Percentiles rank a stretch among this genome's conserved stretches.
Evolutionary conservation across 2,113 vertebrate species (phyloP).

Genomic region (Cryptotis parvus): DNA sequence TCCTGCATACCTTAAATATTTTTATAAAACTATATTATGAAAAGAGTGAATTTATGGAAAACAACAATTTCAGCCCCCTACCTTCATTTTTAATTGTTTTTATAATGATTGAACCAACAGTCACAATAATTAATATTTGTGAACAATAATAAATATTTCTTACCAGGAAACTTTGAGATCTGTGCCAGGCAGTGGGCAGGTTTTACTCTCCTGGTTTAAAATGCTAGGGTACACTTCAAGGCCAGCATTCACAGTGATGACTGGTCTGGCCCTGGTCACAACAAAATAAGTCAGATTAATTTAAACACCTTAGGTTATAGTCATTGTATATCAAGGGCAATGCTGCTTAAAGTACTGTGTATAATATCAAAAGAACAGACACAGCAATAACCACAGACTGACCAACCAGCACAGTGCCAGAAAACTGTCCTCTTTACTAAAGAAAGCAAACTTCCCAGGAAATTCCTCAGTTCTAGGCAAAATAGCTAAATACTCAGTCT

Average conservation of each 20-base stretch:
- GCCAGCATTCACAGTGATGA: slow-evolving; percentile 94
- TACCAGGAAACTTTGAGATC: slow-evolving; percentile 93
- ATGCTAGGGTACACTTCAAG: slow-evolving; percentile 95
- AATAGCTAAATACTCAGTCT: background rate
- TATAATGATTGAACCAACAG: background rate
- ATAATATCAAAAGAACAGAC: background rate
- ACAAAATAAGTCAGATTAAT: background rate
- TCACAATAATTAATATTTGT: background rate
- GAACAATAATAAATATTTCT: slow-evolving; percentile 59
- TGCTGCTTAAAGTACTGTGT: background rate
- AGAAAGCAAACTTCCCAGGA: background rate
- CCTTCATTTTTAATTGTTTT: background rate
- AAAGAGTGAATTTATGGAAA: background rate
- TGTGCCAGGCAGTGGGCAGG: slow-evolving; percentile 86
- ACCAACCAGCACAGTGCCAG: background rate
- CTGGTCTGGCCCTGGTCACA: slow-evolving; percentile 92
- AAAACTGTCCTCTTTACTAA: background rate
- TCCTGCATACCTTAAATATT: background rate
- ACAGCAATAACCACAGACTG: background rate
- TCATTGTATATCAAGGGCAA: background rate
- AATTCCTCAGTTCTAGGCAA: background rate
- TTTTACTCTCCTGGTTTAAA: slow-evolving; percentile 95
- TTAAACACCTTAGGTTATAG: background rate
- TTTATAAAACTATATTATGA: background rate
- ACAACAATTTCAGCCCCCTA: background rate